Conservation (phyloP, 2,113 vertebrate genomes). For the Cacatua alba region DNA sequence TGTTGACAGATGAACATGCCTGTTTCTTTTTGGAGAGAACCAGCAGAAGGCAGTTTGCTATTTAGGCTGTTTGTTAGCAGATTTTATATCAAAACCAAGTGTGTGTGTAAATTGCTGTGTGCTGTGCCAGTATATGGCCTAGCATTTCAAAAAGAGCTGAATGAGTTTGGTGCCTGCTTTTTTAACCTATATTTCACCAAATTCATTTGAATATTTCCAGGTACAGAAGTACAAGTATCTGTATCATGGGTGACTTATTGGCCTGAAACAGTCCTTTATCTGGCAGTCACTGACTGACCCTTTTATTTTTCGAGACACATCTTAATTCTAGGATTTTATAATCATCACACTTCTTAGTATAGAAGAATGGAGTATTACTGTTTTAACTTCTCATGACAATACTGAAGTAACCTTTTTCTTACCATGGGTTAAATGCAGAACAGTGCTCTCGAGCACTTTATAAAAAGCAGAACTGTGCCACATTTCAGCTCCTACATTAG, state of each 20-base stretch:
- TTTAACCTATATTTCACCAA: background rate
- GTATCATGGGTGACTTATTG: background rate
- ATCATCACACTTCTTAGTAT: background rate
- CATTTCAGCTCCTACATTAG: background rate
- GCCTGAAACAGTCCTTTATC: background rate
- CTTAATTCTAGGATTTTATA: background rate
- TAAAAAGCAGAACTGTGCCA: background rate
- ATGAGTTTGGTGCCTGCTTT: background rate
- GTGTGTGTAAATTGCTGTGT: background rate
- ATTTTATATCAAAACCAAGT: background rate
- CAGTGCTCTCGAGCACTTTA: background rate
- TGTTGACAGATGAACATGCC: conserved; percentile 10
- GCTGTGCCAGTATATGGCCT: background rate
- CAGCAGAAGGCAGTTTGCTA: conserved; percentile 15
- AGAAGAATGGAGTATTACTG: background rate
- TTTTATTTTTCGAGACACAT: background rate
- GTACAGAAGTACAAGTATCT: background rate
- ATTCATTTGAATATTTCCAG: background rate
- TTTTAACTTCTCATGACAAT: background rate
- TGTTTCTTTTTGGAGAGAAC: conserved; percentile 25
- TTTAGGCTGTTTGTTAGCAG: background rate
- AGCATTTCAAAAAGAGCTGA: background rate
- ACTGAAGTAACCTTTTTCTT: background rate
- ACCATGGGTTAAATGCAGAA: background rate
- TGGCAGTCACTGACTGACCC: background rate